phyloP scores from a whole-genome alignment of 1,140 invertebrate species.

The Drosophila persimilis region DNA sequence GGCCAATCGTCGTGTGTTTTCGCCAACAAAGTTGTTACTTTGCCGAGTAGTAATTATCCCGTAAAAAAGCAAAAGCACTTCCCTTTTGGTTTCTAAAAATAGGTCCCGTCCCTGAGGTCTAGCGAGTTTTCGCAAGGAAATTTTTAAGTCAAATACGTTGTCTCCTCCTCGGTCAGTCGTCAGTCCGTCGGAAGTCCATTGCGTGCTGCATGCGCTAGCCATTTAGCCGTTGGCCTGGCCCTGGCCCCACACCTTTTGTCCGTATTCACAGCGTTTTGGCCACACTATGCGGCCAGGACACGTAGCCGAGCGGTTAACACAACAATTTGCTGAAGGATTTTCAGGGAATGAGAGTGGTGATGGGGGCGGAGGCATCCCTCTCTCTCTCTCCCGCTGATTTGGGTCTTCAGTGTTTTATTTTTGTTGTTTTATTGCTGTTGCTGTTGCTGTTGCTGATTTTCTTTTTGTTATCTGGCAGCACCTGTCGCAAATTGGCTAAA shows the following conservation, averaged over 20 bases:
- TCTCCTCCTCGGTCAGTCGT: slow-evolving; percentile 4
- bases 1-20: too few species aligned
- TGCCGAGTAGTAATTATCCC: slow-evolving; percentile 9
- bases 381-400: too few species aligned
- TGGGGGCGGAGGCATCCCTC: not conserved
- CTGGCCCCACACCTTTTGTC: slow-evolving; percentile 8
- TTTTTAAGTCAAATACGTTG: slow-evolving; percentile 34
- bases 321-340: slow-evolving; percentile 57
- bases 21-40: slow-evolving; percentile 13
- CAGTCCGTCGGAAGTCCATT: slow-evolving; percentile 23
- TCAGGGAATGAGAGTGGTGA: not conserved
- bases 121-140: not conserved
- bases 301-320: slow-evolving; percentile 52
- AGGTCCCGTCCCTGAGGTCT: too few species aligned
- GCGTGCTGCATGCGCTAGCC: slow-evolving; percentile 35
- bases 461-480: slow-evolving; percentile 29
- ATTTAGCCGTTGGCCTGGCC: slow-evolving; percentile 24
- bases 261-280: not conserved
- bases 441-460: slow-evolving; percentile 17
- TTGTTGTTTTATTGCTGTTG: slow-evolving; percentile 37
- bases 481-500: slow-evolving; percentile 58
- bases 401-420: slow-evolving; percentile 28
- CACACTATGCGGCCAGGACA: slow-evolving; percentile 18
- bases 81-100: slow-evolving; percentile 10
- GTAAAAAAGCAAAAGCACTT: not conserved